Conservation (phyloP, 2,797 vertebrate genomes). For the Zalophus californianus region DNA sequence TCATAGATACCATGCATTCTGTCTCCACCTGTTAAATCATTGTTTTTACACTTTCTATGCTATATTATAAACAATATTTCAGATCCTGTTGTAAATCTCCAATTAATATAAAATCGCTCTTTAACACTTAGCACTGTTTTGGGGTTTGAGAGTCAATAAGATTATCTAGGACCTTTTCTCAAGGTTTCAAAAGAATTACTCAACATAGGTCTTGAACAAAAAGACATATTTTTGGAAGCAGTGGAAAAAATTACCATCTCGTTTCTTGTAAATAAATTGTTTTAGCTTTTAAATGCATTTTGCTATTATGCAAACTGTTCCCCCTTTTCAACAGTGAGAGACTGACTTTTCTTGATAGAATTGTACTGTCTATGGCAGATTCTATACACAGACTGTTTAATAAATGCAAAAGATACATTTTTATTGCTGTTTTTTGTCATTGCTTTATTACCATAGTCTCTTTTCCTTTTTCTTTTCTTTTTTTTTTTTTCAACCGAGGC, state of each 20-base stretch:
- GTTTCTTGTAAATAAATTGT: neutral
- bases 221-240: neutral
- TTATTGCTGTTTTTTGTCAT: neutral
- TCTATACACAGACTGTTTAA: neutral
- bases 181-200: neutral
- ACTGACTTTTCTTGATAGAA: conserved; percentile 13
- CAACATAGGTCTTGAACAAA: conserved; percentile 34
- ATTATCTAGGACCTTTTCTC: neutral
- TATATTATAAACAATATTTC: neutral
- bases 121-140: neutral
- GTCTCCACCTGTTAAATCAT: neutral
- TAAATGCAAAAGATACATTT: neutral
- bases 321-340: neutral
- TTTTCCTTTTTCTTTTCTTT: neutral
- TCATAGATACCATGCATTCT: neutral
- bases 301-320: conserved; percentile 34
- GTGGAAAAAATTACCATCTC: neutral
- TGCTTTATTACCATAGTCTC: neutral
- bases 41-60: neutral
- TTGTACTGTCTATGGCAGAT: conserved; percentile 15
- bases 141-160: neutral
- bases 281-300: conserved; percentile 38
- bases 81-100: neutral
- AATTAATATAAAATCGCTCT: neutral
- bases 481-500: conserved; percentile 4